phyloP scores from a whole-genome alignment of 2,888 invertebrate genomes.

The Furcula furcula region DNA sequence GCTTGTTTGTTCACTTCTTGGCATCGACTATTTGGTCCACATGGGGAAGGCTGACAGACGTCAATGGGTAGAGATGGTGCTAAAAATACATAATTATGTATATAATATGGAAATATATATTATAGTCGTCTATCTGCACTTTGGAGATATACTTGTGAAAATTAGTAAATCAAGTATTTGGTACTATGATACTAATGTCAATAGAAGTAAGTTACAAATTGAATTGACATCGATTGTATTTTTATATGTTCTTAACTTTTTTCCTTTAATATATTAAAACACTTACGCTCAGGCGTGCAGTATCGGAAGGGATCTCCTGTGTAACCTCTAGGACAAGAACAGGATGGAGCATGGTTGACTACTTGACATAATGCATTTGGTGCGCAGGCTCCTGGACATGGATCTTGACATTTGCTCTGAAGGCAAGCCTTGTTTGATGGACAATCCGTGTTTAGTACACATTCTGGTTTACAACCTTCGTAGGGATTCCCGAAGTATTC shows the following conservation, averaged over 20 bases:
- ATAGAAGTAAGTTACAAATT: too few species aligned
- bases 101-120: too few species aligned
- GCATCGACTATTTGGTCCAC: slow-evolving; percentile 89
- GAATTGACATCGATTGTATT: too few species aligned
- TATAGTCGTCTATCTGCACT: too few species aligned
- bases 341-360: slow-evolving; percentile 85
- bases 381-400: slow-evolving; percentile 90
- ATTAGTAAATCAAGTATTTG: too few species aligned
- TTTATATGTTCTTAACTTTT: too few species aligned
- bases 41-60: slow-evolving; percentile 87
- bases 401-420: slow-evolving; percentile 87
- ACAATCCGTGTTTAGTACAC: slow-evolving; percentile 86
- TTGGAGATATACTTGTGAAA: too few species aligned
- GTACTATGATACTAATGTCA: too few species aligned
- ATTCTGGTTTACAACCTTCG: slow-evolving; percentile 88
- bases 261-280: slow-evolving; percentile 9
- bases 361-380: slow-evolving; percentile 88
- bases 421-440: slow-evolving; percentile 86
- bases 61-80: too few species aligned
- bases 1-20: slow-evolving; percentile 87
- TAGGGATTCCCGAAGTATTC: slow-evolving; percentile 89
- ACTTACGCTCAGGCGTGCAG: slow-evolving; percentile 83
- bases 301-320: slow-evolving; percentile 88
- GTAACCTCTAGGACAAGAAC: slow-evolving; percentile 85
- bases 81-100: too few species aligned